Base-by-base conservation (phyloP, 1,140 invertebrate genomes). In the Micrasema longulum region DNA sequence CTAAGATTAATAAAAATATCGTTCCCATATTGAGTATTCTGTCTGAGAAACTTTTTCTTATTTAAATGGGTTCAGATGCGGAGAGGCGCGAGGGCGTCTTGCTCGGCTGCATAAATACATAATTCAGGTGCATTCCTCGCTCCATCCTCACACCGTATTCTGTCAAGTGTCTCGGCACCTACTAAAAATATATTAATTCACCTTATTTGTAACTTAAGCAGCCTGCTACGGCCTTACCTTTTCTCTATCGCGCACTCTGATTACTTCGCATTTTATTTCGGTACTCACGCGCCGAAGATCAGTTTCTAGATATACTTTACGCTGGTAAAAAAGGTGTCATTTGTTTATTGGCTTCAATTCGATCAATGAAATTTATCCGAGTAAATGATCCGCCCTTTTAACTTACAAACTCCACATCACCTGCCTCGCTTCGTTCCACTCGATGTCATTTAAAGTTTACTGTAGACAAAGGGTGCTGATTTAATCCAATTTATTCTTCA, bases 41-140 rank as follows among this genome's bases (percentile, higher is more conserved):
- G 55, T 38, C 55, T 60, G 35, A 11, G 55, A 43, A 60, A 53
- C 50, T 20, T 60, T 55, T 60, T 60, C 20, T 38, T 60, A 38
- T 38, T 60, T 60, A 60, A 60, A 60, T 60, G 35, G 55, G 31
- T 38, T 60, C 55, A 43, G 55, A 12, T 60, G 35, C 55, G n/a
- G 20, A 60, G 55, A 60, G 31, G 64, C 45, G 47, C 48, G 45
- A 47, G 64, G 64, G 64, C 64, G 64, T 66, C 64, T 66, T 66
- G 47, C 47, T 31, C 12, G 64, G 64, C 16, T 52, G 64, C 64
- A 35, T 50, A 20, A 11, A 66, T 66, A 47, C 64, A 66, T 66
- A 66, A 66, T 66, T 66, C 64, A 66, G 64, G 41, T 64, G 60
- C 60, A 64, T 64, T 64, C 60, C 16, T 64, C 36, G 16, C 18